Evolutionary conservation across 1,140 invertebrate genomes (phyloP), one percentile per base, ranked within the genome.

Genomic region (Carcinoscorpius rotundicauda): DNA sequence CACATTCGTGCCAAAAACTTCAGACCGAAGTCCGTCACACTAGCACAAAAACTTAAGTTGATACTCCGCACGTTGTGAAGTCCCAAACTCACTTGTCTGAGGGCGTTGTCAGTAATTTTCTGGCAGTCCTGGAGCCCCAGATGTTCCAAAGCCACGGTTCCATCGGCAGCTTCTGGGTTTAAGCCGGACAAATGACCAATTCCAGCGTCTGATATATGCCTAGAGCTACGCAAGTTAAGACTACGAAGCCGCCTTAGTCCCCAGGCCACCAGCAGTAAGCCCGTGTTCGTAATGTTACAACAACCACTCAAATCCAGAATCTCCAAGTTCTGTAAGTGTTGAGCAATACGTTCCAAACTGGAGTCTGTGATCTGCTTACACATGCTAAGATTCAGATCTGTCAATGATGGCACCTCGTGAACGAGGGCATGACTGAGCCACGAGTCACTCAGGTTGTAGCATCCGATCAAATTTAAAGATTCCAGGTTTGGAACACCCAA

Each of bases 361-460:
- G 83, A 84, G 76, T 97, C 93, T 1, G 90, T 92, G 29, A 97
- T 86, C 79, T 95, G 92, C 77, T 97, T 97, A 79, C 94, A 97
- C 59, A 97, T 80, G 4, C 89, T 93, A 8, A 97, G 80, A 75
- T 97, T 90, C 52, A 97, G 80, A 64, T 86, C 81, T 59, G 85
- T 87, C 3, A 97, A 79, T 10, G 84, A 82, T 49, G 85, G 83
- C 63, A 87, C 78, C 5, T 69, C 61, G 8, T 65, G 58, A 4
- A 52, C n/a, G 71, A 96, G 87, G 1, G 91, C 91, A 70, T 87
- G 87, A 5, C 83, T 84, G 53, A 97, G 78, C n/a, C 87, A 87
- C 73, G 88, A 85, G 72, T 83, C 82, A 49, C 89, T 91, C 49
- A 97, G 84, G 75, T 91, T 94, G 78, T 91, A 97, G 76, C 93